Evolutionary conservation across 2,888 invertebrate genomes (phyloP).

Genomic region (Philereme transversata): DNA sequence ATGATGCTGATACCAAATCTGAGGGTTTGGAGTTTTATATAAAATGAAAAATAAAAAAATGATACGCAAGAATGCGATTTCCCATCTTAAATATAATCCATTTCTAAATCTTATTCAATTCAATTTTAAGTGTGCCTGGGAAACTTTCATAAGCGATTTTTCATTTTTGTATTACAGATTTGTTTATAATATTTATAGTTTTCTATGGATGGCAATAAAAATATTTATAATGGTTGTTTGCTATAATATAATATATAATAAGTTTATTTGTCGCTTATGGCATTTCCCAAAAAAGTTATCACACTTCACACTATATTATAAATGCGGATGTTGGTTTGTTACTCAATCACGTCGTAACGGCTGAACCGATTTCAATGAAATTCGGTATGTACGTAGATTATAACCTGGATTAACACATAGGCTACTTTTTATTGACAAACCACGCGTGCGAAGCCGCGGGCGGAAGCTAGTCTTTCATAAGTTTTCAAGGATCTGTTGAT

Average conservation of each 20-base stretch:
- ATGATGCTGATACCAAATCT: conserved; percentile 15
- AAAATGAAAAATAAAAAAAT: conserved; percentile 29
- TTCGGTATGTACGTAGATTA: no score
- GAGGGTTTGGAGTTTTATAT: conserved; percentile 26
- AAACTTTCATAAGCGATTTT: conserved; percentile 5
- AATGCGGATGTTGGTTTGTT: no score
- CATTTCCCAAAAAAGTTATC: background rate
- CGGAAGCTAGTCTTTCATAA: background rate
- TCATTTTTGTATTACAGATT: background rate
- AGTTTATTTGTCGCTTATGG: conserved; percentile 15
- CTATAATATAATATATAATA: background rate
- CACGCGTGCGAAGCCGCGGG: no score
- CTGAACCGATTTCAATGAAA: no score
- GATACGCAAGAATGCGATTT: conserved; percentile 4
- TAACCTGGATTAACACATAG: no score
- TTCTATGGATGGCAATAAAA: background rate
- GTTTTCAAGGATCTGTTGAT: conserved; percentile 30
- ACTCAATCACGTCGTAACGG: no score
- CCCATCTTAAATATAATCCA: conserved; percentile 4
- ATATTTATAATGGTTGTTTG: no score
- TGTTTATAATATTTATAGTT: background rate
- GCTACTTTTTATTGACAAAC: no score
- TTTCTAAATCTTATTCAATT: background rate
- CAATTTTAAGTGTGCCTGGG: conserved; percentile 3
- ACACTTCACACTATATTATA: no score